phyloP scores from a whole-genome alignment of 1,140 invertebrate genomes.

The Hypsibius dujardini region DNA sequence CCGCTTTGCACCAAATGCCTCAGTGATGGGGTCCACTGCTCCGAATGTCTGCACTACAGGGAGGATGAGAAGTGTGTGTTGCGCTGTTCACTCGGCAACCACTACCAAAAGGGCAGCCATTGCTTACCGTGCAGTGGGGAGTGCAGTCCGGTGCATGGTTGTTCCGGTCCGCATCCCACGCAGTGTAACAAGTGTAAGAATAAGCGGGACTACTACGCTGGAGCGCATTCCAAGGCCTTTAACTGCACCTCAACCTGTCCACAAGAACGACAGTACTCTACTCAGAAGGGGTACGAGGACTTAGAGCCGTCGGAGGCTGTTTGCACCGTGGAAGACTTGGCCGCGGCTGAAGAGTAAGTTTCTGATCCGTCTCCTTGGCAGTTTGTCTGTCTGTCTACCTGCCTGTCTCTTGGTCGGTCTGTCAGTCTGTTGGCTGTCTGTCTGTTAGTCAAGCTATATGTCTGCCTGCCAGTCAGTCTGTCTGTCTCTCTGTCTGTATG shows the following conservation, averaged over 20 bases:
- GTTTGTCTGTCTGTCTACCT: not conserved
- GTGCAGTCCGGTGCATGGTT: conserved; percentile 51
- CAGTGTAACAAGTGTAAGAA: conserved; percentile 68
- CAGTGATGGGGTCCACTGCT: conserved; percentile 37
- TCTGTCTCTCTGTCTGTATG: too few species aligned
- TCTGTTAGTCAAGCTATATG: too few species aligned
- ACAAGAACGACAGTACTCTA: conserved; percentile 47
- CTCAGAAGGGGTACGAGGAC: not conserved
- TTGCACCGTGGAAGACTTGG: conserved; percentile 46
- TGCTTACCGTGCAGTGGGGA: conserved; percentile 62
- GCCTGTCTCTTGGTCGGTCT: too few species aligned
- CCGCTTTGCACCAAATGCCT: conserved; percentile 68
- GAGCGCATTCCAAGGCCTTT: conserved; percentile 42
- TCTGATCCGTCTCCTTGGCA: not conserved
- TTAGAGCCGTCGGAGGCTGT: conserved; percentile 26
- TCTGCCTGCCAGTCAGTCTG: too few species aligned
- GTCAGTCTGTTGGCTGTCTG: too few species aligned
- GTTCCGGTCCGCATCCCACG: conserved; percentile 52
- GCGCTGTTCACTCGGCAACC: conserved; percentile 7
- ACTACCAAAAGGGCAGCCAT: conserved; percentile 38
- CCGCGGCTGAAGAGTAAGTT: not conserved
- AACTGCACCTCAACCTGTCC: conserved; percentile 74
- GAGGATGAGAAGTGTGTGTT: conserved; percentile 23
- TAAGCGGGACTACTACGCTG: conserved; percentile 52
- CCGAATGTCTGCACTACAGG: conserved; percentile 25